Percentiles rank a stretch among this genome's conserved stretches.
These are phyloP conservation scores for Microtus pennsylvanicus DNA, from an alignment of 2,113 vertebrate genomes.

Conservation along the genomic window DNA sequence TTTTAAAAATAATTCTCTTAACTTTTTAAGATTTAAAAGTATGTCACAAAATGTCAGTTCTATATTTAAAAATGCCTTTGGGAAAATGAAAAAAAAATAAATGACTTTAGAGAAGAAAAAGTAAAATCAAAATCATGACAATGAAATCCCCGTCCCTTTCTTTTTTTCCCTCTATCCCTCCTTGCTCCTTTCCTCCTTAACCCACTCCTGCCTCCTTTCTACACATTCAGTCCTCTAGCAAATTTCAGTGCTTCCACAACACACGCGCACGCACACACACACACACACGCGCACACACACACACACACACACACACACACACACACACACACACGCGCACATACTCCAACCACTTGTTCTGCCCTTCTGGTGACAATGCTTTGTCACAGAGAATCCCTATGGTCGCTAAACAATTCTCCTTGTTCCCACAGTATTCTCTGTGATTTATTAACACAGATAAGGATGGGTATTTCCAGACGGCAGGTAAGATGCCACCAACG, in stretches of 20 bases:
- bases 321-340: too few relatives aligned
- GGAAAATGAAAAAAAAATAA: slow-evolving; percentile 38
- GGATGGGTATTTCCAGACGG: neutral
- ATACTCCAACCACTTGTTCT: neutral
- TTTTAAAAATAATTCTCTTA: neutral
- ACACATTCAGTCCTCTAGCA: neutral
- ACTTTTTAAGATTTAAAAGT: neutral
- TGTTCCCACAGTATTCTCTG: neutral
- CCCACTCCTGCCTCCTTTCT: neutral
- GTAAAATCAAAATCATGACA: neutral
- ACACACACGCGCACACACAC: too few relatives aligned
- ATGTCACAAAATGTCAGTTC: neutral
- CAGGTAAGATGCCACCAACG: too few relatives aligned
- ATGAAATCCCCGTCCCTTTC: neutral
- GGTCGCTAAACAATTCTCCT: neutral
- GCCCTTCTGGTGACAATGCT: neutral
- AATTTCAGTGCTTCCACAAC: neutral
- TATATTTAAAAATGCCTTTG: neutral
- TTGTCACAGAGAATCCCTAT: neutral
- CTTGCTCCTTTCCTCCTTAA: too few relatives aligned
- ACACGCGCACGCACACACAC: too few relatives aligned
- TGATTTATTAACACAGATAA: neutral
- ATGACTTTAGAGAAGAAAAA: neutral
- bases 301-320: too few relatives aligned
- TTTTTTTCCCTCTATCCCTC: fast-evolving